A percentile compares a stretch with the other conserved stretches of the same genome.
Conservation (phyloP, 2,888 invertebrate species). For the Bugula neritina region DNA sequence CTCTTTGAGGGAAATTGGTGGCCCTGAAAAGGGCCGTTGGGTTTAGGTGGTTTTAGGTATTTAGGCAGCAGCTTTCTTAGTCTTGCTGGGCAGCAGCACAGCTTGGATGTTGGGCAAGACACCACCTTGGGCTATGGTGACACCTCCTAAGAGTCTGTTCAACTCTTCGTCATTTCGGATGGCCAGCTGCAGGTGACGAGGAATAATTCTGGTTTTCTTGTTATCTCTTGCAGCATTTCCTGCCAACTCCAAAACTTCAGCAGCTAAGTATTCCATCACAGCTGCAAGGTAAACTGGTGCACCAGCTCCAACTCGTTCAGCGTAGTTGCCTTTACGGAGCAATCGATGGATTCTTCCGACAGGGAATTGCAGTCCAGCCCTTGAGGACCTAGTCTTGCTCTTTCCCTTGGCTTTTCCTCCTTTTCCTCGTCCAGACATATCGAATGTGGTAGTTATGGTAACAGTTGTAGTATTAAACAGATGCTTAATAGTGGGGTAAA, state of each 20-base stretch:
- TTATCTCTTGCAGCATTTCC: too few relatives aligned
- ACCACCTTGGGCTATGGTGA: too few relatives aligned
- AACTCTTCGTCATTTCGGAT: conserved; percentile 32
- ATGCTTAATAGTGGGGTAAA: too few relatives aligned
- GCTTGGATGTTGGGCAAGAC: too few relatives aligned
- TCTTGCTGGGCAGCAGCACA: too few relatives aligned
- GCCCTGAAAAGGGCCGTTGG: too few relatives aligned
- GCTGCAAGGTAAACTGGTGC: too few relatives aligned
- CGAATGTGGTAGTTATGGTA: too few relatives aligned
- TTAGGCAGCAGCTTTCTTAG: conserved; percentile 39
- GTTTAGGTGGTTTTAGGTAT: conserved; percentile 28
- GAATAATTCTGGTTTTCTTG: conserved; percentile 55
- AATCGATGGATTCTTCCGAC: conserved; percentile 30
- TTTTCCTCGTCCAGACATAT: conserved; percentile 24
- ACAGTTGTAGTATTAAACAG: too few relatives aligned
- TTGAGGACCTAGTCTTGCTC: conserved; percentile 30
- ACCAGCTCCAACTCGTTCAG: conserved; percentile 36
- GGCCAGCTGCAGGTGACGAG: conserved; percentile 30
- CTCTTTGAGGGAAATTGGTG: conserved; percentile 29
- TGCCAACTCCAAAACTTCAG: too few relatives aligned
- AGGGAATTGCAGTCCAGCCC: conserved; percentile 32
- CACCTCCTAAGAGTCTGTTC: conserved; percentile 61
- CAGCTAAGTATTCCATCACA: too few relatives aligned
- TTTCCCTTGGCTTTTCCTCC: conserved; percentile 30
- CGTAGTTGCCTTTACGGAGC: conserved; percentile 30